Base-by-base conservation (phyloP, 2,113 vertebrate species). In the Pardalotus punctatus region DNA sequence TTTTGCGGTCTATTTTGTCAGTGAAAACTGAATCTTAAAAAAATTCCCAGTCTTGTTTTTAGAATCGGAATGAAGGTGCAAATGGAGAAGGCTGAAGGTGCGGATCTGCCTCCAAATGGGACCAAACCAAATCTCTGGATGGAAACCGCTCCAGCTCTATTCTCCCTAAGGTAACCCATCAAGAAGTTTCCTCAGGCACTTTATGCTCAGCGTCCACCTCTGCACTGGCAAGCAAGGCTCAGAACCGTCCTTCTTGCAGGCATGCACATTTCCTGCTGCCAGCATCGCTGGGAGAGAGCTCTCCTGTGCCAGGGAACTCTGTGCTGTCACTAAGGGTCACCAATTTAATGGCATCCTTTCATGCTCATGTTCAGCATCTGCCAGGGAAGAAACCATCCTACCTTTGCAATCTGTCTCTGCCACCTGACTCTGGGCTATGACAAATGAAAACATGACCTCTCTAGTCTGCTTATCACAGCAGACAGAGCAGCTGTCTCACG, bases 401-500 rank as follows among this genome's bases (percentile, higher is more conserved):
- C 84, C 81, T 94, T 78, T 81, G 65, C 66, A 79, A 58, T 82
- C 79, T n/a, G 16, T 45, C 58, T 54, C 61, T 53, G 85, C 58
- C 60, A 79, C 72, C 77, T 35, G 45, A 73, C 84, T 65, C 82
- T 74, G 7, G 2, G 38, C 64, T 62, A 14, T 48, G 78, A 67
- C 19, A 31, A 94, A 92, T 66, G 61, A 54, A 95, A 93, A 83
- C 69, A 43, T 5, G 43, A 89, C 35, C 87, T 57, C 36, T 61
- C 64, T 81, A 83, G 69, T 72, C 87, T 5, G 8, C 43, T 96
- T 91, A 94, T 95, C 86, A 21, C 48, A 57, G 33, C 78, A 96
- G 80, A 74, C 47, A 81, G 56, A 93, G 53, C 81, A 91, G 74
- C 71, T 91, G 80, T 29, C 84, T 80, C 65, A 56, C 0, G 2